phyloP scores from a whole-genome alignment of 2,797 vertebrate genomes.

The Discoglossus pictus region DNA sequence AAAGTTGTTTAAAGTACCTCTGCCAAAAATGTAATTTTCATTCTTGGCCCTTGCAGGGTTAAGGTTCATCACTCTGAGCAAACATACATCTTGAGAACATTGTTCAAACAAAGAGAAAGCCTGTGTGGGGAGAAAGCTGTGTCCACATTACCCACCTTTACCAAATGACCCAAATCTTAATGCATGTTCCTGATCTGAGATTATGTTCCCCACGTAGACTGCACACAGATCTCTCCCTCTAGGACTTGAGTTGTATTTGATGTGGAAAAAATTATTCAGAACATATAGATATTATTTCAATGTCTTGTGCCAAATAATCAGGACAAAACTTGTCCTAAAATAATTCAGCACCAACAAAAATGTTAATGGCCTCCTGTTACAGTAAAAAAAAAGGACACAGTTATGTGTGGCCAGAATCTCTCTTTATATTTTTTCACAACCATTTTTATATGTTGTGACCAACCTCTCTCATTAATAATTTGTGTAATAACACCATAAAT shows the following conservation, averaged over 20 bases:
- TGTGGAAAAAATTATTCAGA: slow-evolving; percentile 26
- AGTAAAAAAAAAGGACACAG: no score
- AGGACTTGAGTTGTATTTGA: slow-evolving; percentile 17
- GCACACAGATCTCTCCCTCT: slow-evolving; percentile 28
- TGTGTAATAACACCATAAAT: no score
- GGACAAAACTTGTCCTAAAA: slow-evolving; percentile 19
- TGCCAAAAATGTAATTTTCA: slow-evolving; percentile 3
- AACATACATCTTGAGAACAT: slow-evolving; percentile 32
- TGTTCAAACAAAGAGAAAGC: slow-evolving; percentile 28
- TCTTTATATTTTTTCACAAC: no score
- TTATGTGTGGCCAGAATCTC: no score
- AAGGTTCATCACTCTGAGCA: slow-evolving; percentile 20
- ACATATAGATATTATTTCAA: slow-evolving; percentile 22
- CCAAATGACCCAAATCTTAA: slow-evolving; percentile 31
- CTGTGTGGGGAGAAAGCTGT: slow-evolving; percentile 24
- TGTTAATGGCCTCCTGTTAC: not conserved
- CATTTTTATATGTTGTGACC: no score
- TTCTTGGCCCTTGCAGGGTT: slow-evolving; percentile 9
- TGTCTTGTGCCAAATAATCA: slow-evolving; percentile 35
- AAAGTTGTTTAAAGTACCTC: not conserved
- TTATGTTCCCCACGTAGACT: slow-evolving; percentile 23
- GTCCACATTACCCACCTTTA: slow-evolving; percentile 42
- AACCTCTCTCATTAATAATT: no score
- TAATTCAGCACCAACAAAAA: no score
- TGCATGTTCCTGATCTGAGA: slow-evolving; percentile 9